Evolutionary conservation across 2,113 vertebrate species (phyloP).

Genomic region (Heliornis fulica): DNA sequence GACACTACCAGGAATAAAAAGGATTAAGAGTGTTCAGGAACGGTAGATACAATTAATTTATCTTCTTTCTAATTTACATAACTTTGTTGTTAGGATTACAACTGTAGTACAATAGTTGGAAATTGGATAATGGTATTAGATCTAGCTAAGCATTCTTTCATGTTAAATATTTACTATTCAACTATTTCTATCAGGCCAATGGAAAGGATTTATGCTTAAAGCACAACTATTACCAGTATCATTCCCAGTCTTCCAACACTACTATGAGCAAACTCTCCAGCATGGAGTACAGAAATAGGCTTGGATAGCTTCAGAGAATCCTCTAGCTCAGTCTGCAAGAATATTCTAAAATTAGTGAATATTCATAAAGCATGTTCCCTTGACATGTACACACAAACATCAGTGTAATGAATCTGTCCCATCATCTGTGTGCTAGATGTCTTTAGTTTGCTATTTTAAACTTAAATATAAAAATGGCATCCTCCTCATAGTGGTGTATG

Average conservation of each 20-base stretch:
- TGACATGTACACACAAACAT: not conserved
- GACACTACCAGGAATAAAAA: not conserved
- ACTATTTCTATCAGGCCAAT: not conserved
- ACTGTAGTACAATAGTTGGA: not conserved
- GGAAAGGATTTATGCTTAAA: not conserved
- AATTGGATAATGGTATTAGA: not conserved
- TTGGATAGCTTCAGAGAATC: not conserved
- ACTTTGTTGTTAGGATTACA: not conserved
- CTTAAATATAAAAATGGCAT: not conserved
- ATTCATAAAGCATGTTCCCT: not conserved
- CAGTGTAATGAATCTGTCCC: not conserved
- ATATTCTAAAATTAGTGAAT: not conserved
- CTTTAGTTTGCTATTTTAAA: not conserved
- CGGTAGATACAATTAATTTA: not conserved
- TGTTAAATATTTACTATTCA: not conserved
- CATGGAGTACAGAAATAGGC: not conserved
- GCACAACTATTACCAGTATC: not conserved
- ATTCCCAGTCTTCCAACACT: not conserved
- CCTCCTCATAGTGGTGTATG: not conserved
- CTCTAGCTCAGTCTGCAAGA: not conserved
- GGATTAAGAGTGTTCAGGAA: not conserved
- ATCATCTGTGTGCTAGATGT: not conserved
- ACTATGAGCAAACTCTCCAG: not conserved
- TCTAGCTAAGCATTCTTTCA: not conserved
- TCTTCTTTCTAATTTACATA: not conserved